These are phyloP conservation scores for Nerophis ophidion DNA, from an alignment of 2,113 vertebrate species.

Conservation along the genomic window DNA sequence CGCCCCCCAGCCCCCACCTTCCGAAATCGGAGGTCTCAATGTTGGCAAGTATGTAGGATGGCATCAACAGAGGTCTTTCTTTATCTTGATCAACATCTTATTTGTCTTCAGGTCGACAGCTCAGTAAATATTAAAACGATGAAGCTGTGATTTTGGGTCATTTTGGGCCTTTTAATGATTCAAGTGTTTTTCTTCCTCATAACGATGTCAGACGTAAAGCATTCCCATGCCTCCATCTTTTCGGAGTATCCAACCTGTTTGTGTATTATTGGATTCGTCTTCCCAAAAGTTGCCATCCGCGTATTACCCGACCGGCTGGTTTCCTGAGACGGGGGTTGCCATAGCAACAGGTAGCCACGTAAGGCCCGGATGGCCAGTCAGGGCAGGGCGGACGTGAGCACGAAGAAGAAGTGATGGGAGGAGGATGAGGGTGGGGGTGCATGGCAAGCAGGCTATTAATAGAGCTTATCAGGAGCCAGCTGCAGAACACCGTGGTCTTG, in stretches of 20 bases:
- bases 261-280: slow-evolving; percentile 40
- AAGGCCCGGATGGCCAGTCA: slow-evolving; percentile 34
- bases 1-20: too few species aligned
- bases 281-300: slow-evolving; percentile 41
- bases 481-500: slow-evolving; percentile 40
- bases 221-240: background rate
- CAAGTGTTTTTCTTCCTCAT: background rate
- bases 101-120: too few species aligned
- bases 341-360: slow-evolving; percentile 60
- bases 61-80: too few species aligned
- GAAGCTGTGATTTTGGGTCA: too few species aligned
- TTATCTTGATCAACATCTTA: too few species aligned
- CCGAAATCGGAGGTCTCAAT: too few species aligned
- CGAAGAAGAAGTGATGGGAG: background rate
- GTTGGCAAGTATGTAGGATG: too few species aligned
- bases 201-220: background rate
- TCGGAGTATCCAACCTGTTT: background rate
- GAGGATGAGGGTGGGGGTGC: background rate
- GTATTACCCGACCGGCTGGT: slow-evolving; percentile 33
- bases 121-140: too few species aligned
- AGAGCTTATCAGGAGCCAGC: slow-evolving; percentile 53
- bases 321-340: slow-evolving; percentile 47
- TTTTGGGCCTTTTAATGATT: background rate
- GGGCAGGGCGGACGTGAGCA: slow-evolving; percentile 35
- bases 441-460: slow-evolving; percentile 55